Evolutionary conservation across 2,888 invertebrate species (phyloP).

Genomic region (Synergus itoensis): DNA sequence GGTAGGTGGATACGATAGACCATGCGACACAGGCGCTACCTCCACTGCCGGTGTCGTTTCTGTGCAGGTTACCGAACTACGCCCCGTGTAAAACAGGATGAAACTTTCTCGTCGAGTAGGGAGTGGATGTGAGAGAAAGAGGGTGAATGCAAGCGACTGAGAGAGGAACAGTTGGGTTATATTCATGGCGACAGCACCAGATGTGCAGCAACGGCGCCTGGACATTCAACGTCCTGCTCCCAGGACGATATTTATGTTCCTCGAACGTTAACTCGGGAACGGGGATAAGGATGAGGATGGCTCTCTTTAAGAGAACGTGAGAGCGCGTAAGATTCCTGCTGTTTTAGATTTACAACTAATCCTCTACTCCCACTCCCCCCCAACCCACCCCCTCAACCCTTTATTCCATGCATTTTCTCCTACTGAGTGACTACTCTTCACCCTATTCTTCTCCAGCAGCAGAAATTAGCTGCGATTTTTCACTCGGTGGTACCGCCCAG

Average conservation of each 20-base stretch:
- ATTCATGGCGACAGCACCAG: conserved; percentile 69
- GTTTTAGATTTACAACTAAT: neutral
- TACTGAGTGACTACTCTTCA: conserved; percentile 15
- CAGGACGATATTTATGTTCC: conserved; percentile 72
- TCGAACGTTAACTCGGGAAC: conserved; percentile 68
- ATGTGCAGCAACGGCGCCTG: conserved; percentile 64
- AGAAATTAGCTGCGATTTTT: conserved; percentile 19
- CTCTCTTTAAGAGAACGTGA: conserved; percentile 50
- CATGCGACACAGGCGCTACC: conserved; percentile 50
- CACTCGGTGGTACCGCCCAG: neutral
- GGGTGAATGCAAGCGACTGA: conserved; percentile 41
- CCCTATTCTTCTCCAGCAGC: neutral
- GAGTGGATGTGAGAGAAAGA: conserved; percentile 45
- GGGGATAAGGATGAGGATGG: conserved; percentile 7
- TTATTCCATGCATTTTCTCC: neutral
- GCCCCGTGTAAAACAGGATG: conserved; percentile 57
- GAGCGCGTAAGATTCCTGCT: conserved; percentile 45
- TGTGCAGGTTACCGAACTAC: conserved; percentile 56
- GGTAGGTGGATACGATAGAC: conserved; percentile 32
- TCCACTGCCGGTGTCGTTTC: conserved; percentile 46
- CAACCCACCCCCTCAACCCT: neutral
- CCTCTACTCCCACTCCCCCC: neutral
- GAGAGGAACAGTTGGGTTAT: conserved; percentile 58
- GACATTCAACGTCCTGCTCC: conserved; percentile 71
- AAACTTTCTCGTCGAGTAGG: conserved; percentile 53